Conservation (phyloP, 2,888 invertebrate species). For the Drosophila mettleri region DNA sequence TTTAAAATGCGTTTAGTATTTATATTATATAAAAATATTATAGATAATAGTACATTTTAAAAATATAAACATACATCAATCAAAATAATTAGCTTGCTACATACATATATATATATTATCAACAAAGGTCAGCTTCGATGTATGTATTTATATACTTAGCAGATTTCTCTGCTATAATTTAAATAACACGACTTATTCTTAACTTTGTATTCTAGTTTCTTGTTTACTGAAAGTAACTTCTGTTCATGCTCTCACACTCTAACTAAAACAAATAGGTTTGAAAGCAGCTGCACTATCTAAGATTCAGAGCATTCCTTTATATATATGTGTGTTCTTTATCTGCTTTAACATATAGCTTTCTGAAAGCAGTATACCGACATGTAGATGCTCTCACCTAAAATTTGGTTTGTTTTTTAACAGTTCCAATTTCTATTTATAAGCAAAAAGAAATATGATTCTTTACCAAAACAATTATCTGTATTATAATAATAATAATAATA, state of each 20-base stretch:
- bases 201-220: conserved; percentile 1
- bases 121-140: background rate
- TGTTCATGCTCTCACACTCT: background rate
- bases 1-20: conserved; percentile 27
- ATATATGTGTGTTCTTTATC: conserved; percentile 44
- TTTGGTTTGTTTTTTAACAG: no score
- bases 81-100: background rate
- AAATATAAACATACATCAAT: background rate
- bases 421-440: no score
- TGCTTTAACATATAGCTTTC: background rate
- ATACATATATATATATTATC: background rate
- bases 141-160: background rate
- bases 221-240: background rate
- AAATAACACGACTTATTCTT: background rate
- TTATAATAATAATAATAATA: no score
- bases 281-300: conserved; percentile 20
- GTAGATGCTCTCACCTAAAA: background rate
- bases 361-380: background rate
- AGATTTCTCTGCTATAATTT: conserved; percentile 4
- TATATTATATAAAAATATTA: background rate
- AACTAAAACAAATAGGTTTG: background rate
- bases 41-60: conserved; percentile 1
- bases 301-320: background rate
- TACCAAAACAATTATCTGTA: no score
- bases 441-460: no score